Evolutionary conservation across 2,797 vertebrate genomes (phyloP).

Genomic region (Scleropages formosus): DNA sequence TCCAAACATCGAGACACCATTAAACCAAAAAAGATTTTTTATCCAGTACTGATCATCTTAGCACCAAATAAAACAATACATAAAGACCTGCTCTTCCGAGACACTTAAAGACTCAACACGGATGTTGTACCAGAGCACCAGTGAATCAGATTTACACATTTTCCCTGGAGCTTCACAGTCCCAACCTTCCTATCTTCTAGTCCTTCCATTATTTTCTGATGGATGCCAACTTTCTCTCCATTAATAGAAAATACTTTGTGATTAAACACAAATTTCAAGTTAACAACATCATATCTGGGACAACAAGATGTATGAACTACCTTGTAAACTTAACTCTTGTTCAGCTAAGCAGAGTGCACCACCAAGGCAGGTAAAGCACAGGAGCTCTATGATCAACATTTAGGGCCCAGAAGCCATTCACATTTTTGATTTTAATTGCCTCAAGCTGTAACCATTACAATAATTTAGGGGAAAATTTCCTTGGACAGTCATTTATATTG

Average conservation of each 20-base stretch:
- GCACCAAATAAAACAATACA: slow-evolving; percentile 37
- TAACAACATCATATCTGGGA: too few relatives aligned
- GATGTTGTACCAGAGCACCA: neutral
- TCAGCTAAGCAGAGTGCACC: too few relatives aligned
- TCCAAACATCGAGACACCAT: slow-evolving; percentile 19
- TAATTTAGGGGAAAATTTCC: too few relatives aligned
- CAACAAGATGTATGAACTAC: too few relatives aligned
- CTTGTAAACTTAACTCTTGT: too few relatives aligned
- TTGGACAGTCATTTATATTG: too few relatives aligned
- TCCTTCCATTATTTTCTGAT: too few relatives aligned
- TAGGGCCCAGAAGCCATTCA: too few relatives aligned
- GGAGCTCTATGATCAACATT: neutral
- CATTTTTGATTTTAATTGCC: slow-evolving; percentile 24
- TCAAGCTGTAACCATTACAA: neutral
- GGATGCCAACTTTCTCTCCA: too few relatives aligned
- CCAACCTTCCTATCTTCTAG: neutral
- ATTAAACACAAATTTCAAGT: too few relatives aligned
- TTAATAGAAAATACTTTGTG: too few relatives aligned
- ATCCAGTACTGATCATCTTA: slow-evolving; percentile 17
- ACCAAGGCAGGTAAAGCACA: too few relatives aligned
- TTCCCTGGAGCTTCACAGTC: neutral
- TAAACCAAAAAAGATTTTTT: slow-evolving; percentile 1
- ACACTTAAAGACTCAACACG: neutral
- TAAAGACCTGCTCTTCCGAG: neutral
- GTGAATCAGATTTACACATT: slow-evolving; percentile 1